These are phyloP conservation scores for Antechinus flavipes DNA, from an alignment of 2,113 vertebrate genomes.

Conservation along the genomic window DNA sequence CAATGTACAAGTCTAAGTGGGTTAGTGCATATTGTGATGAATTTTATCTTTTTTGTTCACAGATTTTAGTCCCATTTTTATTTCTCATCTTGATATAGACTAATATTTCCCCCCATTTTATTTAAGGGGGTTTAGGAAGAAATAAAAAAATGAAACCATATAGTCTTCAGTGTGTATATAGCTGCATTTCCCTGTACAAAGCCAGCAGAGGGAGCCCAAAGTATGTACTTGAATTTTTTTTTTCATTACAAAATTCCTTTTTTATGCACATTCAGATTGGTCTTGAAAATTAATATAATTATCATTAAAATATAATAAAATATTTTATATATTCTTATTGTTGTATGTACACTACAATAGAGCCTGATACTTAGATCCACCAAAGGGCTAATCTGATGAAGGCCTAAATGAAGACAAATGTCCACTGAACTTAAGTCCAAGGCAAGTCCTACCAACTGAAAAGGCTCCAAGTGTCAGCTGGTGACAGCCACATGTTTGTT, in stretches of 20 bases:
- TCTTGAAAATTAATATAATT: conserved; percentile 40
- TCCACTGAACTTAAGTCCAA: not conserved
- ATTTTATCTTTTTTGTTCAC: conserved; percentile 35
- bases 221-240: conserved; percentile 36
- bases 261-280: conserved; percentile 3
- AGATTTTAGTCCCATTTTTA: not conserved
- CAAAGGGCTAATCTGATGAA: not conserved
- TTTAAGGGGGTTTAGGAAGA: conserved; percentile 19
- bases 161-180: not conserved
- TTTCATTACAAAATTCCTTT: conserved; percentile 39
- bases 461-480: not conserved
- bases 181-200: conserved; percentile 37
- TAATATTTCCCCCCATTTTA: conserved; percentile 25
- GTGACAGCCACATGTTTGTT: not conserved
- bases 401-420: not conserved
- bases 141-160: not conserved
- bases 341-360: not conserved
- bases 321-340: not conserved
- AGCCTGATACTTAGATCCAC: not conserved
- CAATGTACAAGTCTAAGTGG: conserved; percentile 3
- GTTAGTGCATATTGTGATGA: conserved; percentile 13
- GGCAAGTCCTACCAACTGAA: not conserved
- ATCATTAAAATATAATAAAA: conserved; percentile 35
- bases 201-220: conserved; percentile 86
- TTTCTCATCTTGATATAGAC: conserved; percentile 1